Evolutionary conservation across 1,140 invertebrate genomes (phyloP).

Genomic region (Acromyrmex heyeri): DNA sequence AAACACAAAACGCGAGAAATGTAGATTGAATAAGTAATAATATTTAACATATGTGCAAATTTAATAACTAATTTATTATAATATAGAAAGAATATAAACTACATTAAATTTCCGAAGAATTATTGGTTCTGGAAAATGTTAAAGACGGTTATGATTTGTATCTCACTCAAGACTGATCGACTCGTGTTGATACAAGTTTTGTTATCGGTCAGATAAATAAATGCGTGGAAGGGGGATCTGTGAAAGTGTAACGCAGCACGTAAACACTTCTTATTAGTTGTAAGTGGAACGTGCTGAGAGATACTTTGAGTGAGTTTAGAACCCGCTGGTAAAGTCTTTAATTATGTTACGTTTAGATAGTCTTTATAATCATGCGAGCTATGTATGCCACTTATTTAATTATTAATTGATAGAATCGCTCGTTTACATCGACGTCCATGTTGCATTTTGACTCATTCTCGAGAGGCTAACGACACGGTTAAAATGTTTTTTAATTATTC

Average conservation of each 20-base stretch:
- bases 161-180: neutral
- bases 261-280: neutral
- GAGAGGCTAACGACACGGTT: constrained; percentile 7
- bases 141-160: neutral
- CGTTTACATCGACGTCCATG: neutral
- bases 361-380: neutral
- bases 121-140: neutral
- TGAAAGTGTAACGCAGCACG: neutral
- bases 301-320: neutral
- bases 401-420: neutral
- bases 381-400: neutral
- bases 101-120: neutral
- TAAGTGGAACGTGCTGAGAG: neutral
- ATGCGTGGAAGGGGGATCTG: neutral
- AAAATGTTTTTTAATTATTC: constrained; percentile 56
- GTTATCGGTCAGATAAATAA: constrained; percentile 4
- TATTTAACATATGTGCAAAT: neutral
- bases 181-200: neutral
- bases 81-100: neutral
- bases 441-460: neutral
- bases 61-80: neutral
- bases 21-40: neutral
- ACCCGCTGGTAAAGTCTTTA: neutral
- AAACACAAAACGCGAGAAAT: neutral
- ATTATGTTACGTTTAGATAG: neutral